These are phyloP conservation scores for Conops quadrifasciatus DNA, from an alignment of 2,888 invertebrate genomes.

Conservation along the genomic window DNA sequence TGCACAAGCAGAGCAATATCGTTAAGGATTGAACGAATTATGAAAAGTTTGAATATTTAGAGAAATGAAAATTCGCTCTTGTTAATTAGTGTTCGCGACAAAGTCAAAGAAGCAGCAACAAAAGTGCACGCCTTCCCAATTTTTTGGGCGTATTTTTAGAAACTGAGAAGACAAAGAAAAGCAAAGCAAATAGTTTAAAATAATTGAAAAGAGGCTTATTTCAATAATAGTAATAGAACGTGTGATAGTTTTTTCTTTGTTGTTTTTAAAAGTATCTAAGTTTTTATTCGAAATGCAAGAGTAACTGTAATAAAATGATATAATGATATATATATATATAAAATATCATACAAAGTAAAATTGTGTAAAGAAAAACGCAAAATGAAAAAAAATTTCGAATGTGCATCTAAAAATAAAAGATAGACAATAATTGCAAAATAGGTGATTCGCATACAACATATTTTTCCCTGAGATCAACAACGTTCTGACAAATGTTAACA, in stretches of 20 bases:
- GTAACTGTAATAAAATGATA: not conserved
- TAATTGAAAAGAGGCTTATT: not conserved
- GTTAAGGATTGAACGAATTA: conserved; percentile 15
- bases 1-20: not conserved
- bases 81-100: conserved; percentile 20
- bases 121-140: conserved; percentile 14
- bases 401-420: not conserved
- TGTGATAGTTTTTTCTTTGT: no score
- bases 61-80: not conserved
- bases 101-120: conserved; percentile 16
- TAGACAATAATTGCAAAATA: not conserved
- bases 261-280: not conserved
- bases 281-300: not conserved
- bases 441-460: not conserved
- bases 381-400: not conserved
- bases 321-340: not conserved
- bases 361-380: not conserved
- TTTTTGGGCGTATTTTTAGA: conserved; percentile 44
- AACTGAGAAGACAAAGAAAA: conserved; percentile 27
- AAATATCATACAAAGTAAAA: not conserved
- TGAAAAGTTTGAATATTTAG: conserved; percentile 26
- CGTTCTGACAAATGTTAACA: conserved; percentile 32
- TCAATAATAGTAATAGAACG: not conserved
- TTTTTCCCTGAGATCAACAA: not conserved
- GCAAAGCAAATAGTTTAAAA: conserved; percentile 8